Percentiles rank a stretch among this genome's conserved stretches.
phyloP scores from a whole-genome alignment of 2,797 vertebrate genomes.

The Phoxinus dragarum region DNA sequence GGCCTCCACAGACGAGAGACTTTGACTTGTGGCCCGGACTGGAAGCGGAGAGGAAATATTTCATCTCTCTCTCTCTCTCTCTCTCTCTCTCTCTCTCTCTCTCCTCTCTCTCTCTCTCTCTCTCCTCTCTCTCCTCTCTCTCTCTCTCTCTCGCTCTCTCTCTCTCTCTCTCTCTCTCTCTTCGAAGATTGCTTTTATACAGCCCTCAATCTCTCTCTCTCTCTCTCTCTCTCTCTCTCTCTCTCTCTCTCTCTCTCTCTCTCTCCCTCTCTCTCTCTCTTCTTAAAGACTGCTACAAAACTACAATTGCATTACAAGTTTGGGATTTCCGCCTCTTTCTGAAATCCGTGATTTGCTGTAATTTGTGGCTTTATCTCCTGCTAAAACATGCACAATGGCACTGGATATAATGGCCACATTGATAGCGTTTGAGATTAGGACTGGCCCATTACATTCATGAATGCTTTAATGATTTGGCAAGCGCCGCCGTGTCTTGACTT shows the following conservation, averaged over 20 bases:
- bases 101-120: no score
- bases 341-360: slow-evolving; percentile 69
- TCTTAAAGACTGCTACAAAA: slow-evolving; percentile 53
- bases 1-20: slow-evolving; percentile 3
- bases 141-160: neutral
- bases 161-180: neutral
- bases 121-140: neutral
- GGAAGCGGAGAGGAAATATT: slow-evolving; percentile 59
- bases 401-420: slow-evolving; percentile 60
- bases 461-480: slow-evolving; percentile 65
- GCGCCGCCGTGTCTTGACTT: slow-evolving; percentile 53
- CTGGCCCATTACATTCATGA: slow-evolving; percentile 67
- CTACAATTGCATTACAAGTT: slow-evolving; percentile 67
- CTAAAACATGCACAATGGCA: slow-evolving; percentile 60
- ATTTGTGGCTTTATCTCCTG: slow-evolving; percentile 64
- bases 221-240: neutral
- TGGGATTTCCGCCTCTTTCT: slow-evolving; percentile 71
- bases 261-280: neutral
- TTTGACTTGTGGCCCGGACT: slow-evolving; percentile 34
- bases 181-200: no score
- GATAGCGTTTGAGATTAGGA: slow-evolving; percentile 74
- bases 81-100: neutral
- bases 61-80: neutral
- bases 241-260: neutral
- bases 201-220: no score